Percentiles rank a stretch among this genome's conserved stretches.
phyloP scores from a whole-genome alignment of 1,140 invertebrate species.

The Asbolus verrucosus region DNA sequence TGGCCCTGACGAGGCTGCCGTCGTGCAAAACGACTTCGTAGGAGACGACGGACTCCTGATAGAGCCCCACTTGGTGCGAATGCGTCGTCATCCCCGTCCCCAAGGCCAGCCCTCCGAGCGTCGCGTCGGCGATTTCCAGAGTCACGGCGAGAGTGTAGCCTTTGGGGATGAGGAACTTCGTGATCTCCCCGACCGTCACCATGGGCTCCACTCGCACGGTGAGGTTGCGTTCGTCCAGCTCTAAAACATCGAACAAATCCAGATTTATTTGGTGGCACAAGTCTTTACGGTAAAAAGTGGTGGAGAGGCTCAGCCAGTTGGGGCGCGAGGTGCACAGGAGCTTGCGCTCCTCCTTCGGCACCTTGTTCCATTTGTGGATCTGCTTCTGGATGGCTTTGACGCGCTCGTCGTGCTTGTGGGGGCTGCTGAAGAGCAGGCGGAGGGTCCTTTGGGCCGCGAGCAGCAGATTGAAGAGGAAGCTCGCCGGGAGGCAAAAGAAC shows the following conservation, averaged over 20 bases:
- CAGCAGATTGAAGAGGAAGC: slow-evolving; percentile 72
- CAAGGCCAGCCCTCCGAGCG: slow-evolving; percentile 70
- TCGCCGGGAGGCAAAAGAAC: slow-evolving; percentile 75
- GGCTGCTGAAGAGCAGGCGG: slow-evolving; percentile 66
- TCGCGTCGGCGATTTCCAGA: slow-evolving; percentile 68
- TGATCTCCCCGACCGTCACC: slow-evolving; percentile 70
- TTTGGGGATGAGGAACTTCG: slow-evolving; percentile 66
- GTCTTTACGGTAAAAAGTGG: slow-evolving; percentile 75
- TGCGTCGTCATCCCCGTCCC: slow-evolving; percentile 70
- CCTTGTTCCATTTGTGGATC: slow-evolving; percentile 71
- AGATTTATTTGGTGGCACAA: slow-evolving; percentile 73
- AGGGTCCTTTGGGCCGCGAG: slow-evolving; percentile 67
- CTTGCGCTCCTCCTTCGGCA: slow-evolving; percentile 67
- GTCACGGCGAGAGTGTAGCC: slow-evolving; percentile 71
- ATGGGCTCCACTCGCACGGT: slow-evolving; percentile 66
- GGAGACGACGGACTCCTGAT: slow-evolving; percentile 68
- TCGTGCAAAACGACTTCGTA: slow-evolving; percentile 70
- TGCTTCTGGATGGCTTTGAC: slow-evolving; percentile 71
- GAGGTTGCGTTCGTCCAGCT: slow-evolving; percentile 66
- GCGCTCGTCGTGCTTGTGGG: slow-evolving; percentile 68
- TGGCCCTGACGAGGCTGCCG: slow-evolving; percentile 66
- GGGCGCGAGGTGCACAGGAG: slow-evolving; percentile 74
- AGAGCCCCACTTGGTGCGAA: slow-evolving; percentile 68
- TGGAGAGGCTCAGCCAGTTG: slow-evolving; percentile 77
- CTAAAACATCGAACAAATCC: slow-evolving; percentile 70